Evolutionary conservation across 2,113 vertebrate species (phyloP).

Genomic region (Myrmecophaga tridactyla): DNA sequence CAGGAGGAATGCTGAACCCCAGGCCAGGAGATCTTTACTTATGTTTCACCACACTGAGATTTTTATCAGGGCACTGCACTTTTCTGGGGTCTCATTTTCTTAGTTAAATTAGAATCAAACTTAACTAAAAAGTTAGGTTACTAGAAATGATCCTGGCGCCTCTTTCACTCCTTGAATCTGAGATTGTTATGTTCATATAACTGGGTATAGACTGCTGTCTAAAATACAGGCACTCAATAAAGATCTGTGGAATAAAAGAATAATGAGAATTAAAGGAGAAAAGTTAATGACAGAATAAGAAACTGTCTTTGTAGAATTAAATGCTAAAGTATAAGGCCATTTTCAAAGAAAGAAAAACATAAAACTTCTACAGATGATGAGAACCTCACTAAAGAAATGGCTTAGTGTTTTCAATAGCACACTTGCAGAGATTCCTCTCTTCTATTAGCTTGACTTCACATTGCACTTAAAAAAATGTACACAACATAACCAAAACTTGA

Average conservation of each 20-base stretch:
- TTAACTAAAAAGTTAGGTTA: neutral
- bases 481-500: neutral
- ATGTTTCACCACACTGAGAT: neutral
- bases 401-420: neutral
- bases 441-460: constrained; percentile 24
- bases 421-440: neutral
- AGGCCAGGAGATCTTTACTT: neutral
- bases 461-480: neutral
- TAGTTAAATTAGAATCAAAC: neutral
- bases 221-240: neutral
- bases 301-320: neutral
- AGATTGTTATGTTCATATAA: neutral
- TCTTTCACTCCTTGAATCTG: neutral
- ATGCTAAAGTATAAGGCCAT: neutral
- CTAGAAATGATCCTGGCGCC: neutral
- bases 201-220: neutral
- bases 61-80: neutral
- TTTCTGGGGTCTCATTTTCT: neutral
- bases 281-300: neutral
- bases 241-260: neutral
- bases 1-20: neutral
- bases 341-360: constrained; percentile 28
- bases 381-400: neutral
- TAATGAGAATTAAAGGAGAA: constrained; percentile 20
- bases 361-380: neutral